phyloP scores from a whole-genome alignment of 2,888 invertebrate genomes.

The Eremobia ochroleuca region DNA sequence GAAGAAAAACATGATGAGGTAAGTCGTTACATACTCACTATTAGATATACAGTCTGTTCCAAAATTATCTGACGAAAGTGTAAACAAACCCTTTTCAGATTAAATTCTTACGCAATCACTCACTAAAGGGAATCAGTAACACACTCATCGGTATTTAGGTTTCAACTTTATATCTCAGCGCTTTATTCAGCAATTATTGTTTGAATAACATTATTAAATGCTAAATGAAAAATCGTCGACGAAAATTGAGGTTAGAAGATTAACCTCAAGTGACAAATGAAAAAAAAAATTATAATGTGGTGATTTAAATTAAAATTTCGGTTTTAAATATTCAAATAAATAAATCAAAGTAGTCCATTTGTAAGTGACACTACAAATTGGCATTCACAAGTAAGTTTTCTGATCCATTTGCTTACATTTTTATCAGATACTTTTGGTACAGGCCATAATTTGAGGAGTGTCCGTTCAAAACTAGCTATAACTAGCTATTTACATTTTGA shows the following conservation, averaged over 20 bases:
- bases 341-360: neutral
- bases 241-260: neutral
- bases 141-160: neutral
- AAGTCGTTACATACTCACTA: slow-evolving; percentile 59
- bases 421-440: neutral
- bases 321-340: neutral
- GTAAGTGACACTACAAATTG: neutral
- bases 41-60: neutral
- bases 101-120: neutral
- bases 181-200: neutral
- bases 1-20: slow-evolving; percentile 94
- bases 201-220: neutral
- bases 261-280: neutral
- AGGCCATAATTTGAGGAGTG: too few species aligned
- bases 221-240: neutral
- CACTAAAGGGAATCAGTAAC: neutral
- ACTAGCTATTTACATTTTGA: too few species aligned
- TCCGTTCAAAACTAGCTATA: too few species aligned
- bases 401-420: neutral
- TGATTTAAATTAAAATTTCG: neutral
- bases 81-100: neutral
- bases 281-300: neutral
- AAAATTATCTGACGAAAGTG: neutral
- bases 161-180: neutral
- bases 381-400: neutral